Conservation (phyloP, 2,797 vertebrate species). For the Syncerus caffer region DNA sequence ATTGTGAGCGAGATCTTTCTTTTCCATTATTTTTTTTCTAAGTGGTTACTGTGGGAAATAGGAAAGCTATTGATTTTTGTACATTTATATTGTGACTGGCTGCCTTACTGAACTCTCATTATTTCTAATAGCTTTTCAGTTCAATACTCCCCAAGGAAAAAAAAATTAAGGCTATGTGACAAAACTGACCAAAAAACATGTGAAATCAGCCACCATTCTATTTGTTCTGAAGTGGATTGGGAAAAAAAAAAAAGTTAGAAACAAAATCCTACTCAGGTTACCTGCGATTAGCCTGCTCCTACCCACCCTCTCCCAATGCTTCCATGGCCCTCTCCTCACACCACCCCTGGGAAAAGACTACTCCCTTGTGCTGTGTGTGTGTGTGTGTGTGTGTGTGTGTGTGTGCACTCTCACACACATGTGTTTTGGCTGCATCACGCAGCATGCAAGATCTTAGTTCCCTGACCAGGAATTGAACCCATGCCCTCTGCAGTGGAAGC, state of each 20-base stretch:
- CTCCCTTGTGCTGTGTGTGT: background rate
- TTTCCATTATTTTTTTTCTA: conserved; percentile 67
- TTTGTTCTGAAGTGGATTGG: background rate
- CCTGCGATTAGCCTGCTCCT: fast-evolving
- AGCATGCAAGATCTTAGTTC: background rate
- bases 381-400: background rate
- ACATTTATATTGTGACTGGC: conserved; percentile 61
- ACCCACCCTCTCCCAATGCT: background rate
- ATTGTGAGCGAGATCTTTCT: conserved; percentile 46
- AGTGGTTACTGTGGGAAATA: conserved; percentile 63
- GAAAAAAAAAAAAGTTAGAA: background rate
- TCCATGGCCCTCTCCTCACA: background rate
- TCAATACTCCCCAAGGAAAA: conserved; percentile 25
- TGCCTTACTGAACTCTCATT: conserved; percentile 71
- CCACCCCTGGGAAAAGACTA: too few species aligned
- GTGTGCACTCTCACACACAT: fast-evolving
- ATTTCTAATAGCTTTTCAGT: conserved; percentile 70
- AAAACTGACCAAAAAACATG: background rate
- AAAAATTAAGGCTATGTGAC: background rate
- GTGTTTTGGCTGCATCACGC: background rate
- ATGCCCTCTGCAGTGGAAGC: background rate
- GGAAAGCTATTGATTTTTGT: conserved; percentile 69
- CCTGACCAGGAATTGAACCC: background rate
- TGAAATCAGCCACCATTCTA: background rate
- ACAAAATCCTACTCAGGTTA: background rate